Evolutionary conservation across 30 jellyfish, hydroid and myxozoan genomes (phyloP).

Genomic region (Morbakka virulenta): DNA sequence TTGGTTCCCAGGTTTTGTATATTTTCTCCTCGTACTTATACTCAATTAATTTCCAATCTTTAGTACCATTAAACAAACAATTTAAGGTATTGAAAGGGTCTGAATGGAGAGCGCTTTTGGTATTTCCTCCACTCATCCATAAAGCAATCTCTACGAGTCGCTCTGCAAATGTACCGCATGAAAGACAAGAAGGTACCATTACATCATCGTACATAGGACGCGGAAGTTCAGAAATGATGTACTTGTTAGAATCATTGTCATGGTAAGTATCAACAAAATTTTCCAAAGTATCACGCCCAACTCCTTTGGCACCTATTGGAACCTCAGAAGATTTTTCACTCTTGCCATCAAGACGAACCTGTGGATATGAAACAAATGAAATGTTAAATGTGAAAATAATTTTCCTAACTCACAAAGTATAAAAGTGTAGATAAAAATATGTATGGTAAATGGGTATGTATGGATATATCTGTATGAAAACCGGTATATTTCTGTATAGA

Average conservation of each 20-base stretch:
- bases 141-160: too few species aligned
- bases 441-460: too few species aligned
- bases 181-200: slow-evolving; percentile 47
- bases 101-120: slow-evolving; percentile 69
- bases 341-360: slow-evolving; percentile 72
- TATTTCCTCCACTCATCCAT: slow-evolving; percentile 76
- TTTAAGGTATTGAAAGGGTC: slow-evolving; percentile 74
- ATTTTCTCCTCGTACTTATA: too few species aligned
- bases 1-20: slow-evolving; percentile 76
- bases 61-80: slow-evolving; percentile 69
- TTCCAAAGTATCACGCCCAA: slow-evolving; percentile 66
- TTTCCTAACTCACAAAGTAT: too few species aligned
- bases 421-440: too few species aligned
- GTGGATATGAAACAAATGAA: too few species aligned
- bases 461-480: too few species aligned
- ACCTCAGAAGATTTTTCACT: slow-evolving; percentile 58
- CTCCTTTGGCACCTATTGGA: slow-evolving; percentile 67
- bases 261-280: slow-evolving; percentile 54
- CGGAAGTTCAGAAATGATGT: slow-evolving; percentile 75
- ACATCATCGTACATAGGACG: slow-evolving; percentile 67
- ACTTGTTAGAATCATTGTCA: too few species aligned
- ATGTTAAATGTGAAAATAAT: too few species aligned
- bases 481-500: too few species aligned
- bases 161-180: slow-evolving; percentile 74
- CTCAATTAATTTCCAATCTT: too few species aligned